phyloP scores from a whole-genome alignment of 2,888 invertebrate genomes.

The Epistrophella euchroma region DNA sequence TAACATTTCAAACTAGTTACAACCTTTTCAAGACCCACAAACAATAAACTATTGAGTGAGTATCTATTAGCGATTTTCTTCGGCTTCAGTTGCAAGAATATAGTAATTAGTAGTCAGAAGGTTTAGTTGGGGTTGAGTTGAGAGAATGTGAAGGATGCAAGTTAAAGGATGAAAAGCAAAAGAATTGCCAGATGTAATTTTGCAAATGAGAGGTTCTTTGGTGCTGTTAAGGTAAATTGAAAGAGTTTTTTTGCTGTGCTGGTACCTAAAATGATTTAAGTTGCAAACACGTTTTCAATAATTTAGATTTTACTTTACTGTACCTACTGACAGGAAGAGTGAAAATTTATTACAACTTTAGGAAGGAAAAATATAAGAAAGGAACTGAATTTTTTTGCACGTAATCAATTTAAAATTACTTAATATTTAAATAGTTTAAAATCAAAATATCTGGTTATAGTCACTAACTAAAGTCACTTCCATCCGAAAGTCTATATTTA shows the following conservation, averaged over 20 bases:
- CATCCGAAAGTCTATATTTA: too few species aligned
- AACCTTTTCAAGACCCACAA: slow-evolving; percentile 34
- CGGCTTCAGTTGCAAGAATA: not conserved
- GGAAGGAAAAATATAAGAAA: not conserved
- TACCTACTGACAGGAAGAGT: not conserved
- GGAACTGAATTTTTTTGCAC: not conserved
- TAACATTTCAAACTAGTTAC: slow-evolving; percentile 53
- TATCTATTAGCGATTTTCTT: slow-evolving; percentile 55
- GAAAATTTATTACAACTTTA: not conserved
- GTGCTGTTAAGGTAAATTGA: not conserved
- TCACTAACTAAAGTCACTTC: too few species aligned
- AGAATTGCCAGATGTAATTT: slow-evolving; percentile 17
- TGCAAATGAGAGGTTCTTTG: not conserved
- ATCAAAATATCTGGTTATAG: too few species aligned
- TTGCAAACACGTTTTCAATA: slow-evolving; percentile 5
- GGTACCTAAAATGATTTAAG: slow-evolving; percentile 17
- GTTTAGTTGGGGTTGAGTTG: not conserved
- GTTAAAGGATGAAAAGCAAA: slow-evolving; percentile 9
- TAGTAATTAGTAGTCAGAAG: slow-evolving; percentile 43
- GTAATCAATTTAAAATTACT: not conserved
- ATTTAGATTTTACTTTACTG: not conserved
- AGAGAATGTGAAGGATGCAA: not conserved
- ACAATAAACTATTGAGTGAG: slow-evolving; percentile 52
- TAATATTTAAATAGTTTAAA: not conserved
- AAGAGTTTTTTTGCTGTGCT: not conserved